Evolutionary conservation across 2,113 vertebrate genomes (phyloP), one percentile per base, ranked within the genome.

Genomic region (Cyphomyrus plagiostoma): DNA sequence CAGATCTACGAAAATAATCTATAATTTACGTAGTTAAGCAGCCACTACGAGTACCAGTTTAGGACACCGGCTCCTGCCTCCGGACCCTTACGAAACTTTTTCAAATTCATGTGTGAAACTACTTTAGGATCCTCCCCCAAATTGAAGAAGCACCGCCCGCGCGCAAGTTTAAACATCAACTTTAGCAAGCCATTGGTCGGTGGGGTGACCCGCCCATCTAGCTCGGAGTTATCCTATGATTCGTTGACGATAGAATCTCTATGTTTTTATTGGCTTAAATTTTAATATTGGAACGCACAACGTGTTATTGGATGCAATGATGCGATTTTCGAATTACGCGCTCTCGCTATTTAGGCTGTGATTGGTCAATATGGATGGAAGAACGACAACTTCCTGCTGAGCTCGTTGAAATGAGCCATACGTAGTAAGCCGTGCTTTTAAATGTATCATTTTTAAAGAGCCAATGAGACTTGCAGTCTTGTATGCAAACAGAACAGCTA

Each of bases 291-390:
- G 39, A 77, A 93, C 85, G 23, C 0, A 0, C 17, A 10, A 3
- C 30, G 85, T 0, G 9, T 90, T 74, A 96, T 95, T 96, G 95
- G 96, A 90, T 7, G 86, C 83, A 52, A 90, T 89, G 17, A 93
- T 84, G 88, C 93, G 8, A 91, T 96, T 80, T 96, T 96, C 95
- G 95, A 96, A 96, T 94, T 95, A 95, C 94, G 95, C 94, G 94
- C 94, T 95, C 93, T 91, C n/a, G 82, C 56, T 6, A 30, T 0
- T 0, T 39, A 0, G 21, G 0, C 35, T 35, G 0, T 66, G 10
- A 94, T 94, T 95, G 94, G 95, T 89, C 92, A 52, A 94, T 85
- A 49, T 56, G 88, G 89, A 88, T 91, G 90, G 3, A 80, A 52
- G 91, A 1, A 10, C 39, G 86, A 53, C 50, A 39, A 89, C 35